phyloP scores from a whole-genome alignment of 2,888 invertebrate genomes.

The Apocheima hispidaria region DNA sequence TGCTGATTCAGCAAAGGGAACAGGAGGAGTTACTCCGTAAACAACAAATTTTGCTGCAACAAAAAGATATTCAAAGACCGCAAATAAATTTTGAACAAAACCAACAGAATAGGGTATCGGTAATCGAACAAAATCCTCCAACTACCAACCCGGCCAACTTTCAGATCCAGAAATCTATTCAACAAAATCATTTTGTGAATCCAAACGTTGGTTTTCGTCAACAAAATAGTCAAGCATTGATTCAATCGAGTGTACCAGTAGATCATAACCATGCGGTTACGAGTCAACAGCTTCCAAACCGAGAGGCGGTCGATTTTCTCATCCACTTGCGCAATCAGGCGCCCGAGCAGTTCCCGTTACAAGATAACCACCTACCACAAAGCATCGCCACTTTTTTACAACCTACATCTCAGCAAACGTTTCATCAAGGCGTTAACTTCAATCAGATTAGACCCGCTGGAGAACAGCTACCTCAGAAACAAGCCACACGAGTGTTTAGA shows the following conservation, averaged over 20 bases:
- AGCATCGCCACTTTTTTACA: constrained; percentile 75
- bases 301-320: constrained; percentile 85
- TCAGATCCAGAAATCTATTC: constrained; percentile 66
- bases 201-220: constrained; percentile 60
- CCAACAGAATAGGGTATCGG: constrained; percentile 62
- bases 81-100: constrained; percentile 36
- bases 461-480: constrained; percentile 68
- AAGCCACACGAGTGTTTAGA: constrained; percentile 80
- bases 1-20: constrained; percentile 89
- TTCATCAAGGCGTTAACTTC: constrained; percentile 68
- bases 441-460: constrained; percentile 65
- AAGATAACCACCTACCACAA: constrained; percentile 81
- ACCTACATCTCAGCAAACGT: constrained; percentile 61
- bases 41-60: constrained; percentile 86
- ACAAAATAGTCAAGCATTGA: constrained; percentile 71
- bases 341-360: constrained; percentile 77
- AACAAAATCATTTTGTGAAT: constrained; percentile 62
- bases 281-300: constrained; percentile 85
- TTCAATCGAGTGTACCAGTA: constrained; percentile 81
- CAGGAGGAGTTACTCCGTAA: constrained; percentile 89
- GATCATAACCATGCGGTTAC: constrained; percentile 66
- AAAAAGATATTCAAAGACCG: constrained; percentile 70
- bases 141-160: constrained; percentile 67
- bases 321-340: constrained; percentile 78
- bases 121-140: constrained; percentile 55